These are phyloP conservation scores for Lepus americanus DNA, from an alignment of 2,113 vertebrate species.

Conservation along the genomic window DNA sequence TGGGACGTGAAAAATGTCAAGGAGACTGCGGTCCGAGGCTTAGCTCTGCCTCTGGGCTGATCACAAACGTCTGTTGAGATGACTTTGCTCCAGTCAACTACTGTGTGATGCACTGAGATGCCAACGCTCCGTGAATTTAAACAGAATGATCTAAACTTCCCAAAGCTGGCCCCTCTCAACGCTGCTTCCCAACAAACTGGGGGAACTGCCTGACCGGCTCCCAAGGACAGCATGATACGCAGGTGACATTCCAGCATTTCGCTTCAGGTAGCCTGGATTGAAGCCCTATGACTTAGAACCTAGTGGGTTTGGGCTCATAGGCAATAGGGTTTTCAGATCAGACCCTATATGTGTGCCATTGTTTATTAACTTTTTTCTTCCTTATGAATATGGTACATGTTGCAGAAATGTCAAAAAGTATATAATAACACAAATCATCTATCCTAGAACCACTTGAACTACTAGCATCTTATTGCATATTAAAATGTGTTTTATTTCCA, in stretches of 20 bases:
- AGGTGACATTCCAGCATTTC: not conserved
- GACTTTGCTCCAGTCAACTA: not conserved
- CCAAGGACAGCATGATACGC: not conserved
- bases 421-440: not conserved
- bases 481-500: slow-evolving; percentile 52
- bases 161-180: not conserved
- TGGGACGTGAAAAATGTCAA: not conserved
- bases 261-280: not conserved
- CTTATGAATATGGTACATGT: not conserved
- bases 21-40: not conserved
- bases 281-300: not conserved
- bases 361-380: not conserved
- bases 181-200: not conserved
- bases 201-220: not conserved
- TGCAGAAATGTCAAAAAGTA: not conserved
- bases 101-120: not conserved
- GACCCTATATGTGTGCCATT: not conserved
- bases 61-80: not conserved
- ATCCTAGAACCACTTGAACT: not conserved
- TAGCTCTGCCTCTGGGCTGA: not conserved
- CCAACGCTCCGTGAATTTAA: not conserved
- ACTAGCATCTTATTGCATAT: slow-evolving; percentile 6
- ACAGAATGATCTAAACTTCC: slow-evolving; percentile 7
- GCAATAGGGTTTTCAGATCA: not conserved
- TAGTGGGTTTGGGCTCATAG: not conserved